Percentiles rank a stretch among this genome's conserved stretches.
These are phyloP conservation scores for Phyllotreta striolata DNA, from an alignment of 2,888 invertebrate genomes.

Conservation along the genomic window DNA sequence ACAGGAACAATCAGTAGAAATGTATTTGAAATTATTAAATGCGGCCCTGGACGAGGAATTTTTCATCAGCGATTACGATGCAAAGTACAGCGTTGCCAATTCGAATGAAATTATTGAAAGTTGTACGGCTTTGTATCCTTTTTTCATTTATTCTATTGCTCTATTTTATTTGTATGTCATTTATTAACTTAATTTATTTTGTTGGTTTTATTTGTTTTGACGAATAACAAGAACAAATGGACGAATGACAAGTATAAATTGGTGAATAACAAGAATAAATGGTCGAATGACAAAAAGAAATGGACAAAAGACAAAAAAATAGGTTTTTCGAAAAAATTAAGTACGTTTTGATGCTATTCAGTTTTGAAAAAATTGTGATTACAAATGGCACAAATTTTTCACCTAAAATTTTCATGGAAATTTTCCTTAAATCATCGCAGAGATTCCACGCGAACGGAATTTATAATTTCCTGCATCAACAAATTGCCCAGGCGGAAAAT, in stretches of 20 bases:
- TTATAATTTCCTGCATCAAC: conserved; percentile 53
- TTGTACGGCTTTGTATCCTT: conserved; percentile 54
- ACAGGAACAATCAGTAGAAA: conserved; percentile 55
- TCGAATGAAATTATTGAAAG: conserved; percentile 56
- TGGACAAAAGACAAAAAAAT: too few relatives aligned
- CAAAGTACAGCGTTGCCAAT: conserved; percentile 51
- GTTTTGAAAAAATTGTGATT: too few relatives aligned
- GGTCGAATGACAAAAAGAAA: too few relatives aligned
- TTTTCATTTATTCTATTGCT: conserved; percentile 20
- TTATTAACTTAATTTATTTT: too few relatives aligned
- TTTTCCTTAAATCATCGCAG: conserved; percentile 40
- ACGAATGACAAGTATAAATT: too few relatives aligned
- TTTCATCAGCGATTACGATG: conserved; percentile 59
- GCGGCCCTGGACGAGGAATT: conserved; percentile 57
- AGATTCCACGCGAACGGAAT: conserved; percentile 56
- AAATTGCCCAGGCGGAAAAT: conserved; percentile 49
- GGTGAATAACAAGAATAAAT: too few relatives aligned
- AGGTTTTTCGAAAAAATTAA: too few relatives aligned
- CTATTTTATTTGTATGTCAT: background rate
- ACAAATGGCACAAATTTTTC: background rate
- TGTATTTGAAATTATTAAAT: conserved; percentile 54
- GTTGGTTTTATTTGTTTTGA: too few relatives aligned
- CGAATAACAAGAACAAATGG: too few relatives aligned
- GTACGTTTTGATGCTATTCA: too few relatives aligned
- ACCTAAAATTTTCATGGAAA: background rate